Evolutionary conservation across 2,113 vertebrate genomes (phyloP).

Genomic region (Archocentrus centrarchus): DNA sequence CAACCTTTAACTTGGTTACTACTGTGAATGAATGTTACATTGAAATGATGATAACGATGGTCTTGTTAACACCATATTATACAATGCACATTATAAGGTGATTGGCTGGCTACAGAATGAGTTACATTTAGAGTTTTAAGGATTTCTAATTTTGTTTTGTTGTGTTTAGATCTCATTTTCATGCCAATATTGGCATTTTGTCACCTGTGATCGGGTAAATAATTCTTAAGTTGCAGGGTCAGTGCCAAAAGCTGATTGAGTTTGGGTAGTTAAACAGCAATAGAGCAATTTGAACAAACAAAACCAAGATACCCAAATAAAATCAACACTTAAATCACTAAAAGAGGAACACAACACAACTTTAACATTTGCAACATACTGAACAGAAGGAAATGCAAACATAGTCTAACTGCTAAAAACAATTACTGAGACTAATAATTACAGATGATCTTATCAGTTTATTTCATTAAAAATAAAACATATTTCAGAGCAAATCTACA

Average conservation of each 20-base stretch:
- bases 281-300: not conserved
- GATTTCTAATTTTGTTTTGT: not conserved
- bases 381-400: not conserved
- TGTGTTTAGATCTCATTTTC: not conserved
- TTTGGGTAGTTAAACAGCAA: too few species aligned
- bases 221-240: not conserved
- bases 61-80: not conserved
- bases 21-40: not conserved
- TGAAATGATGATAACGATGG: not conserved
- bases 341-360: not conserved
- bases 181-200: not conserved
- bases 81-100: not conserved
- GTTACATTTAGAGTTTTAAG: not conserved
- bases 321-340: not conserved
- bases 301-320: not conserved
- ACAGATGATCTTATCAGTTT: too few species aligned
- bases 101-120: not conserved
- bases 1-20: slow-evolving; percentile 14
- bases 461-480: not conserved
- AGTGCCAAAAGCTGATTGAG: too few species aligned
- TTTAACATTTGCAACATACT: not conserved
- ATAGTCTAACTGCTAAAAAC: not conserved
- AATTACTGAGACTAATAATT: not conserved
- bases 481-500: not conserved
- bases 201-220: not conserved